Evolutionary conservation across 2,888 invertebrate genomes (phyloP).

Genomic region (Trimorus sp.): DNA sequence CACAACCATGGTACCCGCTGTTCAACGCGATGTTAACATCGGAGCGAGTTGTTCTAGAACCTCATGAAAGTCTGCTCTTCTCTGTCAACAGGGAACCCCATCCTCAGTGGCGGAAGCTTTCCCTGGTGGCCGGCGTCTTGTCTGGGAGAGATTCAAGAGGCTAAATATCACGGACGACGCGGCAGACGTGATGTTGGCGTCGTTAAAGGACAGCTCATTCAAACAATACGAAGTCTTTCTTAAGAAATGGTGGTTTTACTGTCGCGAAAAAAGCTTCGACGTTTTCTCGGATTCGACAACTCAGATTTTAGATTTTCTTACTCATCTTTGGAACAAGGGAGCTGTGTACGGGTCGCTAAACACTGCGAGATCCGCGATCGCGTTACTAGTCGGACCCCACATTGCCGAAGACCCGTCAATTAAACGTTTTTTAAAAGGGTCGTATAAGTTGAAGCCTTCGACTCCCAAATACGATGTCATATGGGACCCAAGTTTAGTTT

Average conservation of each 20-base stretch:
- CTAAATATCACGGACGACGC: background rate
- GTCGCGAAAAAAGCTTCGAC: background rate
- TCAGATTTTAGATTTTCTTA: conserved; percentile 18
- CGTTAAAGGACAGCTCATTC: conserved; percentile 13
- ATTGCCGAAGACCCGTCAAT: conserved; percentile 48
- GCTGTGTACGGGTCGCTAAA: conserved; percentile 48
- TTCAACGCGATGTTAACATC: background rate
- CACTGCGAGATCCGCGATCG: conserved; percentile 38
- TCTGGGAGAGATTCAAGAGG: no score
- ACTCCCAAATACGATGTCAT: conserved; percentile 66
- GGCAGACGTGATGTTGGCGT: conserved; percentile 13
- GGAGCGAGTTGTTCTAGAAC: background rate
- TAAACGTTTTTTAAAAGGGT: conserved; percentile 67
- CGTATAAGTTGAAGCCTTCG: conserved; percentile 64
- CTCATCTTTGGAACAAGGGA: conserved; percentile 6
- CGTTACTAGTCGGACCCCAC: conserved; percentile 45
- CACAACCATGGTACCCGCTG: background rate
- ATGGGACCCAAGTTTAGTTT: conserved; percentile 69
- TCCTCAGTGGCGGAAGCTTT: no score
- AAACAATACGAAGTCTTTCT: conserved; percentile 8
- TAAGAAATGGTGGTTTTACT: conserved; percentile 33
- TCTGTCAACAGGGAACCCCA: no score
- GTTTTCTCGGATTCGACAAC: conserved; percentile 3
- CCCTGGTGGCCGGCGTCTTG: no score
- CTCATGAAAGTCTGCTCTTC: background rate